Percentiles rank a stretch among this genome's conserved stretches.
Conservation (phyloP, 2,888 invertebrate species). For the Caenorhabditis wallacei region DNA sequence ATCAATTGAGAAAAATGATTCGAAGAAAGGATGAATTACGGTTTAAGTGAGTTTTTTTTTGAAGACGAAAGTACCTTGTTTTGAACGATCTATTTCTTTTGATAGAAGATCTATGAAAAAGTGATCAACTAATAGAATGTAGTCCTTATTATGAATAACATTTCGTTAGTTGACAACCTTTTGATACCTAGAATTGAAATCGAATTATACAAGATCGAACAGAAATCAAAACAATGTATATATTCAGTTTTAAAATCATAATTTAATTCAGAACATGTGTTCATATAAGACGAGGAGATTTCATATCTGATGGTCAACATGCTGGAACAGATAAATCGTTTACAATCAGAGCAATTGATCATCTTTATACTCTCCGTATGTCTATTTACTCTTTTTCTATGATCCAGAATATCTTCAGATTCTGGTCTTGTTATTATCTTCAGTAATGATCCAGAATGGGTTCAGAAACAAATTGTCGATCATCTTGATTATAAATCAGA, state of each 20-base stretch:
- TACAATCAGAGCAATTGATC: conserved; percentile 39
- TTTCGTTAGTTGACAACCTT: too few species aligned
- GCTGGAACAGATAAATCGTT: conserved; percentile 43
- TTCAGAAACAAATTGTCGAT: background rate
- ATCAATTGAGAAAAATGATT: background rate
- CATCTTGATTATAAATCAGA: conserved; percentile 29
- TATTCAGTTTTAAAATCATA: too few species aligned
- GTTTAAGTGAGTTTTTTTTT: conserved; percentile 29
- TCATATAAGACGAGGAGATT: conserved; percentile 55
- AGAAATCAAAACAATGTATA: too few species aligned
- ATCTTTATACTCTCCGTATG: conserved; percentile 36
- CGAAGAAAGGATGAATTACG: conserved; percentile 17
- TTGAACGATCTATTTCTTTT: too few species aligned
- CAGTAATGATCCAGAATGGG: conserved; percentile 45
- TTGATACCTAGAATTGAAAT: too few species aligned
- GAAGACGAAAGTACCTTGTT: background rate
- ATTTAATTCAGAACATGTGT: conserved; percentile 59
- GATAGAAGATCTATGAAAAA: too few species aligned
- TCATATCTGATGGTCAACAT: conserved; percentile 41
- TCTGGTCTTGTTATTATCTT: conserved; percentile 33
- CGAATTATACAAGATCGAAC: too few species aligned
- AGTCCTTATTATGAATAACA: too few species aligned
- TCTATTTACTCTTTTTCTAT: background rate
- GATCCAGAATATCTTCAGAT: conserved; percentile 5
- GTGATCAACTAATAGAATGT: too few species aligned